Base-by-base conservation (phyloP, 2,113 vertebrate genomes). In the Neofelis nebulosa region DNA sequence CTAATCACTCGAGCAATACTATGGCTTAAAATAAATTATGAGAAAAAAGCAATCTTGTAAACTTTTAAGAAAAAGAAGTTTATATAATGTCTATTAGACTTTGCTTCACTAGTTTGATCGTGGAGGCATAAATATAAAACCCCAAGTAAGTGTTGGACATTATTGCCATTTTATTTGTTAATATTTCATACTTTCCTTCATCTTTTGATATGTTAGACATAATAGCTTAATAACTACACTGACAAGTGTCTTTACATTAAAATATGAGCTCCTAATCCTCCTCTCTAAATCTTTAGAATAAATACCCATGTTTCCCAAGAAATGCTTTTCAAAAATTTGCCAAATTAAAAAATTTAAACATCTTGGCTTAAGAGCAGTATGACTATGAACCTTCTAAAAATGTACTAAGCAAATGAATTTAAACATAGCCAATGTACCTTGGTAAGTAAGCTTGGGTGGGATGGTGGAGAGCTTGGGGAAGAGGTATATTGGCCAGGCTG, bases 1-100 rank as follows among this genome's bases (percentile, higher is more conserved):
- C 71, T 87, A 29, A 23, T 71, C 57, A 65, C 97, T 96, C 48
- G 25, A 96, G 82, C 91, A 57, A 21, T 48, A 14, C 88, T 82
- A 7, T 89, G 10, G 52, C 93, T 84, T 94, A 61, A 85, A 82
- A 88, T 69, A 84, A 81, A 41, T 96, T 66, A 89, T 65, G 55
- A 90, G 88, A 38, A 89, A 66, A 94, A 73, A 91, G 21, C n/a
- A 55, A 86, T 79, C 97, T 96, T 89, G 15, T 96, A 82, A 98
- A 96, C 83, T 65, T 91, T 90, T 73, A 76, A 96, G 89, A 55
- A 95, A 98, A 97, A 95, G 33, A 31, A 80, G 27, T 89, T 97
- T 93, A 88, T 66, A 2, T 86, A 55, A 95, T 52, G 33, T 84
- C 38, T 88, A 31, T 86, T 95, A 92, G 96, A 95, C 76, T 87